Evolutionary conservation across 2,797 vertebrate genomes (phyloP).

Genomic region (Macrochelys suwanniensis): DNA sequence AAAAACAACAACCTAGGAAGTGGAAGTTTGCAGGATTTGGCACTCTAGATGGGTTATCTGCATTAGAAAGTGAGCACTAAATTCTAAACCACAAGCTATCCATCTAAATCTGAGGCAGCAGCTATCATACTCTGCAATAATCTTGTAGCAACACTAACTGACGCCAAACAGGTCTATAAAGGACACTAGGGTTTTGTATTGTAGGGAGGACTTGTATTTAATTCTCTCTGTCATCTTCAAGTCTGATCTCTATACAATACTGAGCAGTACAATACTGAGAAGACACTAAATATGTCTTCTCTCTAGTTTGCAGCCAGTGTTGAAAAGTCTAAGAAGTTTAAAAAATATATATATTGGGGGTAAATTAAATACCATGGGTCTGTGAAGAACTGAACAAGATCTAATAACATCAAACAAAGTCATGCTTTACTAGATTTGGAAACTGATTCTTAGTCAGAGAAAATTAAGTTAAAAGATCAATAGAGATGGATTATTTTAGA

Average conservation of each 20-base stretch:
- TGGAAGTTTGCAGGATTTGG: not conserved
- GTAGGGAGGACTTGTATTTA: not conserved
- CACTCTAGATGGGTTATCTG: not conserved
- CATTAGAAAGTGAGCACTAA: not conserved
- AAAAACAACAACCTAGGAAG: not conserved
- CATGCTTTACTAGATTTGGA: slow-evolving; percentile 72
- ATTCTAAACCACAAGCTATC: not conserved
- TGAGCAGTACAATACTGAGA: not conserved
- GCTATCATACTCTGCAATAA: not conserved
- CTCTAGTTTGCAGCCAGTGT: not conserved
- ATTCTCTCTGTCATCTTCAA: not conserved
- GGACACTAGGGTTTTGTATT: not conserved
- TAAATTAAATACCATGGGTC: slow-evolving; percentile 40
- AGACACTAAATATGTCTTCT: not conserved
- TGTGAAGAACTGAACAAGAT: slow-evolving; percentile 51
- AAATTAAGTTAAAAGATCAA: slow-evolving; percentile 77
- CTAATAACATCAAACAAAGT: slow-evolving; percentile 64
- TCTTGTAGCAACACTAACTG: not conserved
- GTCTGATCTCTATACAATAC: not conserved
- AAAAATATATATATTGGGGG: not conserved
- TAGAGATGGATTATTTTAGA: slow-evolving; percentile 72
- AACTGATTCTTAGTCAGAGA: slow-evolving; percentile 70
- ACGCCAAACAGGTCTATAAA: not conserved
- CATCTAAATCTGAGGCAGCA: not conserved
- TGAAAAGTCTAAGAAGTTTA: not conserved